phyloP scores from a whole-genome alignment of 2,888 invertebrate genomes.

The Tetheella fluctuosa region DNA sequence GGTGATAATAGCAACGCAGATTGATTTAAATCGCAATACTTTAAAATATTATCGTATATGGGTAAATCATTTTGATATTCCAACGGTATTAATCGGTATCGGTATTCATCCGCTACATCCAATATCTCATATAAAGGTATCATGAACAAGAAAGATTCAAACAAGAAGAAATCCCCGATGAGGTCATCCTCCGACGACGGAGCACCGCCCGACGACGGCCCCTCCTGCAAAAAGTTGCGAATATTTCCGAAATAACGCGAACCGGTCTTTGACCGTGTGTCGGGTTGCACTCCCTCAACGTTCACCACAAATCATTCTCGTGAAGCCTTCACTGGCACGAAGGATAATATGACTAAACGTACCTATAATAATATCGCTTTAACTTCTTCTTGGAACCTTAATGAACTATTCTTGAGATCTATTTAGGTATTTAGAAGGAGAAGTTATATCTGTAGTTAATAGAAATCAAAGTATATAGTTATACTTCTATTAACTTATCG shows the following conservation, averaged over 20 bases:
- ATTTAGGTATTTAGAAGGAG: neutral
- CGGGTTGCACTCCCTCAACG: constrained; percentile 58
- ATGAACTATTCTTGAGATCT: neutral
- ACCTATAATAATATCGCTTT: constrained; percentile 14
- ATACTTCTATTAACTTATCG: no score
- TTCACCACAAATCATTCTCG: constrained; percentile 65
- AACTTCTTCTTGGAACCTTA: neutral
- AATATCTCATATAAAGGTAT: neutral
- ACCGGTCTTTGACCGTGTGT: constrained; percentile 78
- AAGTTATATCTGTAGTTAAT: neutral
- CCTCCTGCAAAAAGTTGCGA: constrained; percentile 58
- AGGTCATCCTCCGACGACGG: constrained; percentile 65
- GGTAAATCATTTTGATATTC: neutral
- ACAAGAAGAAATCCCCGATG: constrained; percentile 60
- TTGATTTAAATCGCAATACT: no score
- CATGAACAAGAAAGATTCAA: constrained; percentile 37
- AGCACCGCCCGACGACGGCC: constrained; percentile 41
- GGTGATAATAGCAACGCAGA: no score
- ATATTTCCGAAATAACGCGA: constrained; percentile 74
- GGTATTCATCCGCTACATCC: neutral
- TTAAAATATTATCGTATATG: no score
- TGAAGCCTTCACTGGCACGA: constrained; percentile 43
- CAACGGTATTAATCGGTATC: no score
- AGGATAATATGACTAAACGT: constrained; percentile 21
- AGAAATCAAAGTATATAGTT: no score